phyloP scores from a whole-genome alignment of 1,140 invertebrate genomes.

The Hyphantria cunea region DNA sequence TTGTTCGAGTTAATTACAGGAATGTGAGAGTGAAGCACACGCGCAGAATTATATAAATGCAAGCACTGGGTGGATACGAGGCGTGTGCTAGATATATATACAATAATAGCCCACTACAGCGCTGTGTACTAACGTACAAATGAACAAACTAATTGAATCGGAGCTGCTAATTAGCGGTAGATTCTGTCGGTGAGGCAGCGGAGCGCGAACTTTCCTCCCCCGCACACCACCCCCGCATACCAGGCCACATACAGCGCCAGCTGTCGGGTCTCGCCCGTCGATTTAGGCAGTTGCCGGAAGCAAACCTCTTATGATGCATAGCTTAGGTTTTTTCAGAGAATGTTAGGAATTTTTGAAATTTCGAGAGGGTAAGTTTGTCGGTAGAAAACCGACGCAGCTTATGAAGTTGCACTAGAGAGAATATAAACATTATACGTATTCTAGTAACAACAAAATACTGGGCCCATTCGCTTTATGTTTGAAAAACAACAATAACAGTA shows the following conservation, averaged over 20 bases:
- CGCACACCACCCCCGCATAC: not conserved
- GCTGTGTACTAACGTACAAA: not conserved
- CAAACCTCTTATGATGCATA: constrained; percentile 2
- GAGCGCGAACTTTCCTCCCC: not conserved
- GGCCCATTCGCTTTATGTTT: too few relatives aligned
- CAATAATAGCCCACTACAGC: not conserved
- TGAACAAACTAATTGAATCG: constrained; percentile 21
- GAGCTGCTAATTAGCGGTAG: constrained; percentile 14
- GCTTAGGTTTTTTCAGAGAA: not conserved
- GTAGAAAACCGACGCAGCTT: not conserved
- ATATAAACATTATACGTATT: not conserved
- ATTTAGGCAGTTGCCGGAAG: not conserved
- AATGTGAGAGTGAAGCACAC: constrained; percentile 10
- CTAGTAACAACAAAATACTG: too few relatives aligned
- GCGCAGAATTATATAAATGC: not conserved
- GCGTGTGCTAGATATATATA: too few relatives aligned
- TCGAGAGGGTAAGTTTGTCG: not conserved
- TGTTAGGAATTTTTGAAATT: not conserved
- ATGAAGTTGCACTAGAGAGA: not conserved
- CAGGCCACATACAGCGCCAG: not conserved
- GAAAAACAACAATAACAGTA: too few relatives aligned
- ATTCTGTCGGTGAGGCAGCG: not conserved
- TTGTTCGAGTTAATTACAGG: constrained; percentile 13
- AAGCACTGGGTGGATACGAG: too few relatives aligned
- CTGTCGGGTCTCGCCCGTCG: not conserved